These are phyloP conservation scores for Drosophila trichaetosa DNA, from an alignment of 2,888 invertebrate species.

Conservation along the genomic window DNA sequence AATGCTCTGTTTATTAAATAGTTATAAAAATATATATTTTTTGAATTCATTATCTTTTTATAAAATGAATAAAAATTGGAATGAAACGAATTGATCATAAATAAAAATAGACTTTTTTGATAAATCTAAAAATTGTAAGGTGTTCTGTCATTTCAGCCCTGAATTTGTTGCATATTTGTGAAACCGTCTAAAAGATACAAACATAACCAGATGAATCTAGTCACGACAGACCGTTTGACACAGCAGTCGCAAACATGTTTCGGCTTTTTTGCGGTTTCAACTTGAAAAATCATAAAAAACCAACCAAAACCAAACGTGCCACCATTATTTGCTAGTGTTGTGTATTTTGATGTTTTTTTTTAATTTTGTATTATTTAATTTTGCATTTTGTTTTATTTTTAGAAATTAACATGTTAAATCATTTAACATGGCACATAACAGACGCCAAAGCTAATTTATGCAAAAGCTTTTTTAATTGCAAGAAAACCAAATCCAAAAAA, in stretches of 20 bases:
- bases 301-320: slow-evolving; percentile 26
- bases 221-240: slow-evolving; percentile 31
- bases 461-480: slow-evolving; percentile 48
- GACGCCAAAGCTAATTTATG: slow-evolving; percentile 41
- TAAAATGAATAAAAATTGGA: neutral
- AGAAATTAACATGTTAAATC: slow-evolving; percentile 51
- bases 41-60: neutral
- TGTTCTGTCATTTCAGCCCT: slow-evolving; percentile 27
- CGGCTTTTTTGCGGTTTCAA: slow-evolving; percentile 46
- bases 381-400: slow-evolving; percentile 9
- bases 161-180: slow-evolving; percentile 6
- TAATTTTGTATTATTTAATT: slow-evolving; percentile 13
- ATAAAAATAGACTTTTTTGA: neutral
- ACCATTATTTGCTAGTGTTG: slow-evolving; percentile 25
- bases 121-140: too few relatives aligned
- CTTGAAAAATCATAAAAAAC: slow-evolving; percentile 36
- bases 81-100: neutral
- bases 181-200: slow-evolving; percentile 17
- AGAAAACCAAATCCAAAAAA: slow-evolving; percentile 2
- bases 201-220: slow-evolving; percentile 42
- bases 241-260: slow-evolving; percentile 62
- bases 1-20: slow-evolving; percentile 19
- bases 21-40: slow-evolving; percentile 9
- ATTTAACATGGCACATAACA: slow-evolving; percentile 38
- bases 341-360: neutral